These are phyloP conservation scores for Eupeodes corollae DNA, from an alignment of 1,140 invertebrate species.

Conservation along the genomic window DNA sequence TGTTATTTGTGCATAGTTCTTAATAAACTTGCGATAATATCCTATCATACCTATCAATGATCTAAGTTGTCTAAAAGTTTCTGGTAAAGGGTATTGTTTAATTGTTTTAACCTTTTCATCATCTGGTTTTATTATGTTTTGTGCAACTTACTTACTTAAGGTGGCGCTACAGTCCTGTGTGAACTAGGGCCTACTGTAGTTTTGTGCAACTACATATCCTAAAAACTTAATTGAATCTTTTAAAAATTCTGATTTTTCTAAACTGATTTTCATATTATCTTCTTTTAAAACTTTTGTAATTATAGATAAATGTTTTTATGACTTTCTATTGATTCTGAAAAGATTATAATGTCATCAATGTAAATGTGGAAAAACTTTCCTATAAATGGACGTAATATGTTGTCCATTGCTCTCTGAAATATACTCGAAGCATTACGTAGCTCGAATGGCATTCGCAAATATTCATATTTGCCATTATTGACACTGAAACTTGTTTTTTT, in stretches of 20 bases:
- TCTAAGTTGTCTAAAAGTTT: too few species aligned
- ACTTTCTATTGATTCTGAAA: too few species aligned
- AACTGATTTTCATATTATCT: neutral
- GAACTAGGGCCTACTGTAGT: too few species aligned
- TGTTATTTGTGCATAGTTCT: conserved; percentile 3
- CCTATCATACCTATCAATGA: neutral
- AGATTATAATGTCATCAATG: conserved; percentile 22
- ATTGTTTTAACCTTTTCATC: conserved; percentile 1
- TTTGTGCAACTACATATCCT: conserved; percentile 1
- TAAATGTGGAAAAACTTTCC: conserved; percentile 22
- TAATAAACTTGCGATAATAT: conserved; percentile 17
- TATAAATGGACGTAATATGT: conserved; percentile 16
- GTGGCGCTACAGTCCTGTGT: too few species aligned
- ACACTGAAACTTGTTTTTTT: conserved; percentile 9
- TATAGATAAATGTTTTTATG: neutral
- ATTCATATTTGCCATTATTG: too few species aligned
- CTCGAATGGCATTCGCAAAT: conserved; percentile 30
- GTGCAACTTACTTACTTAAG: too few species aligned
- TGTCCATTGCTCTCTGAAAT: conserved; percentile 38
- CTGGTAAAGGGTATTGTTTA: neutral
- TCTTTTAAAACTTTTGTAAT: neutral
- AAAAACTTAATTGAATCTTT: neutral
- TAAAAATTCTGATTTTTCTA: conserved; percentile 3
- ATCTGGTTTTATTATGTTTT: neutral
- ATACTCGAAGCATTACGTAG: conserved; percentile 32